These are phyloP conservation scores for Sebastes diaconus DNA, from an alignment of 2,797 vertebrate genomes.

Conservation along the genomic window DNA sequence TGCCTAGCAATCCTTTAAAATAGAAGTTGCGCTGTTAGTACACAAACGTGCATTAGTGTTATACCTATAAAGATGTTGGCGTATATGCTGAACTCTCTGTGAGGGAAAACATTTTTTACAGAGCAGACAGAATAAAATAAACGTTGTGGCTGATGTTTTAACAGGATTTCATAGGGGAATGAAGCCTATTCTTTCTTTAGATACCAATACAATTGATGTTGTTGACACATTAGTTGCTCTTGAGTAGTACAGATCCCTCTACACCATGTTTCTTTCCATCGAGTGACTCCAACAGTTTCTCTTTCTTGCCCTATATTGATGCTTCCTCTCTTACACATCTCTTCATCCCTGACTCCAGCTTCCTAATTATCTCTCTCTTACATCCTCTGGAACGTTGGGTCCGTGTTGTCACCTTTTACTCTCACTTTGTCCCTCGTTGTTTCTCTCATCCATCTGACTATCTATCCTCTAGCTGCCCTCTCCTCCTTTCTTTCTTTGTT, in stretches of 20 bases:
- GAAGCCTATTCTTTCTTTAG: neutral
- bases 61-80: neutral
- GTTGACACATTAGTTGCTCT: conserved; percentile 1
- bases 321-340: conserved; percentile 6
- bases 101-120: neutral
- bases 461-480: conserved; percentile 10
- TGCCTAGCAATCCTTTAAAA: neutral
- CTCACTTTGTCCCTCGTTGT: conserved; percentile 36
- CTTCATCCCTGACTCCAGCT: conserved; percentile 13
- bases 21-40: neutral
- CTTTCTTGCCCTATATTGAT: conserved; percentile 20
- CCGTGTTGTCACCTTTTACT: conserved; percentile 42
- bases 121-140: neutral
- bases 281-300: neutral
- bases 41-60: neutral
- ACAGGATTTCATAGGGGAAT: neutral
- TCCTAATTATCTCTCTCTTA: conserved; percentile 60
- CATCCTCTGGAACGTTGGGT: conserved; percentile 47
- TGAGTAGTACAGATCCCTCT: neutral
- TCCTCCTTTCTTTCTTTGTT: conserved; percentile 42
- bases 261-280: neutral
- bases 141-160: neutral
- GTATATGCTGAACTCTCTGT: neutral
- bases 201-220: neutral
- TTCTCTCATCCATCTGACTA: conserved; percentile 15